Conservation (phyloP, 2,888 invertebrate species). For the Erebia palarica region DNA sequence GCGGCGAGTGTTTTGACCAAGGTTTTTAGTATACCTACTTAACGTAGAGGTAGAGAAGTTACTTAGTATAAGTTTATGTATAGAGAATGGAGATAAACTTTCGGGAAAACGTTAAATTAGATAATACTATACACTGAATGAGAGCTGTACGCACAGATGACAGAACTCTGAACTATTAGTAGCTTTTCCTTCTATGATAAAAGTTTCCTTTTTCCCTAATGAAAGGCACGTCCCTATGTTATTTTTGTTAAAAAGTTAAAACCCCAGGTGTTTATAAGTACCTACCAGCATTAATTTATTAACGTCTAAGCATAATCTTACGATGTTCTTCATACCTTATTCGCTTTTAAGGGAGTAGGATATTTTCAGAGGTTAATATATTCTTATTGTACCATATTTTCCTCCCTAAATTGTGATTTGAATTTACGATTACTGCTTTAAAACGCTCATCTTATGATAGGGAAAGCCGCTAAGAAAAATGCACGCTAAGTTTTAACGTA, state of each 20-base stretch:
- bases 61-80: too few species aligned
- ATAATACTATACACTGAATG: too few species aligned
- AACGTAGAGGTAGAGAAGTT: too few species aligned
- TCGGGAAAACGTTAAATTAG: too few species aligned
- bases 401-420: slow-evolving; percentile 63
- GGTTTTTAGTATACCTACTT: too few species aligned
- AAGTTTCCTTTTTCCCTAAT: background rate
- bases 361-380: slow-evolving; percentile 39
- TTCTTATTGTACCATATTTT: slow-evolving; percentile 58
- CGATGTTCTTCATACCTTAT: slow-evolving; percentile 20
- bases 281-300: slow-evolving; percentile 18
- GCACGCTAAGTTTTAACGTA: background rate
- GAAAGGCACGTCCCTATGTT: background rate
- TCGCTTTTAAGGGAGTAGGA: slow-evolving; percentile 26
- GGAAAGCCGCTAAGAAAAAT: slow-evolving; percentile 3
- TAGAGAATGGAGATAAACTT: too few species aligned
- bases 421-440: slow-evolving; percentile 60
- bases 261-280: slow-evolving; percentile 13
- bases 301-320: slow-evolving; percentile 16
- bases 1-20: too few species aligned
- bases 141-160: too few species aligned
- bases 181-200: too few species aligned
- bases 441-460: slow-evolving; percentile 32
- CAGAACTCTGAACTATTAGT: too few species aligned
- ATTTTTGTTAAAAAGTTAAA: slow-evolving; percentile 8